Evolutionary conservation across 1,140 invertebrate species (phyloP).

Genomic region (Conus betulinus): DNA sequence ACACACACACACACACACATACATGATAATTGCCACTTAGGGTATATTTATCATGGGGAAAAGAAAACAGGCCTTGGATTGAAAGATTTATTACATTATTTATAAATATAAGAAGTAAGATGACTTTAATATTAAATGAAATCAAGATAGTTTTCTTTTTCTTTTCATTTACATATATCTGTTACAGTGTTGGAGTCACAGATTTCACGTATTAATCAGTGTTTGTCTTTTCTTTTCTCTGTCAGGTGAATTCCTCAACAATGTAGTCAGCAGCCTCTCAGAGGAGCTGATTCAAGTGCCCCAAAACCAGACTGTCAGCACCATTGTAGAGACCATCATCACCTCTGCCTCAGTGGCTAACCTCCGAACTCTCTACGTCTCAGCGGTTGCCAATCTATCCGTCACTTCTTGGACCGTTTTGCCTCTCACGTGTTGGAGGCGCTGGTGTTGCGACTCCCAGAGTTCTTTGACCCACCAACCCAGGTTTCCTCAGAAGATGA

Average conservation of each 20-base stretch:
- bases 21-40: not conserved
- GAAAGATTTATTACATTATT: too few species aligned
- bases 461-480: constrained; percentile 65
- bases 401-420: constrained; percentile 84
- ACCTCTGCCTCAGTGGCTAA: constrained; percentile 81
- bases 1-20: constrained; percentile 1
- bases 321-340: constrained; percentile 85
- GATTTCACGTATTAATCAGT: too few species aligned
- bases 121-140: too few species aligned
- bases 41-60: too few species aligned
- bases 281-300: constrained; percentile 85
- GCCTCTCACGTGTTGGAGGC: constrained; percentile 88
- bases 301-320: constrained; percentile 87
- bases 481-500: constrained; percentile 82
- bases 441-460: constrained; percentile 76
- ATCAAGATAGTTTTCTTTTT: too few species aligned
- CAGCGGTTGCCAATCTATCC: constrained; percentile 82
- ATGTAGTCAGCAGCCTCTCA: constrained; percentile 85
- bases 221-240: not conserved
- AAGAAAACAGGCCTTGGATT: too few species aligned
- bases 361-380: constrained; percentile 80
- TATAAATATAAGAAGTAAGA: too few species aligned
- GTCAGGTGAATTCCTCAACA: constrained; percentile 78
- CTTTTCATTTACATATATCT: too few species aligned
- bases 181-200: too few species aligned